Evolutionary conservation across 2,888 invertebrate genomes (phyloP).

Genomic region (Aleiodes leptofemur): DNA sequence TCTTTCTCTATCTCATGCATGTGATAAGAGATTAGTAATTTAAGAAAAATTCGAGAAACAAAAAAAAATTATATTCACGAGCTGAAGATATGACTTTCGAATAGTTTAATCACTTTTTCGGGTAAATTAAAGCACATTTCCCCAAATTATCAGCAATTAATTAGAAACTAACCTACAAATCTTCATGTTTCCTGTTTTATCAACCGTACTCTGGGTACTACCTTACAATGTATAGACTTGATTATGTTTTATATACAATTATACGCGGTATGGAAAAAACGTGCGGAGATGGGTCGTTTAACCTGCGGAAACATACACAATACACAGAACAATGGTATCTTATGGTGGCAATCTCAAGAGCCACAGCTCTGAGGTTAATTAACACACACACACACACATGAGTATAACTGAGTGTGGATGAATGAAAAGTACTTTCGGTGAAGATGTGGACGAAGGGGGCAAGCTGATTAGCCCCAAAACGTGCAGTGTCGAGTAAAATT

Average conservation of each 20-base stretch:
- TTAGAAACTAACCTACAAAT: too few species aligned
- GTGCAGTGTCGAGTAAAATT: conserved; percentile 61
- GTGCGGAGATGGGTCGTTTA: conserved; percentile 13
- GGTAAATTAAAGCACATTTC: too few species aligned
- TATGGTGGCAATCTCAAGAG: conserved; percentile 63
- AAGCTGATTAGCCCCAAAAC: conserved; percentile 41
- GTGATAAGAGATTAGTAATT: too few species aligned
- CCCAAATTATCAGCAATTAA: too few species aligned
- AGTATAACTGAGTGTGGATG: conserved; percentile 1
- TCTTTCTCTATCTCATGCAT: too few species aligned
- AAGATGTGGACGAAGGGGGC: conserved; percentile 4
- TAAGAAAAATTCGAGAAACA: too few species aligned
- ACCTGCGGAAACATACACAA: conserved; percentile 21
- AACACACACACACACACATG: conserved; percentile 58
- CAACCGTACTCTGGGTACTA: too few species aligned
- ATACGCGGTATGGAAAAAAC: neutral
- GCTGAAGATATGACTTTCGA: too few species aligned
- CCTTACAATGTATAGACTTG: neutral
- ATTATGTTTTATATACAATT: neutral
- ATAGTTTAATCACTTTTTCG: too few species aligned
- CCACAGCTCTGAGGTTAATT: conserved; percentile 67
- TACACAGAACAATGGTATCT: conserved; percentile 64
- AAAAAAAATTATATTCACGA: too few species aligned
- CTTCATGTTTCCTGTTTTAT: too few species aligned
- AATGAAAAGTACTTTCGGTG: conserved; percentile 14